Percentiles rank a stretch among this genome's conserved stretches.
Conservation (phyloP, 2,113 vertebrate genomes). For the Balaenoptera acutorostrata region DNA sequence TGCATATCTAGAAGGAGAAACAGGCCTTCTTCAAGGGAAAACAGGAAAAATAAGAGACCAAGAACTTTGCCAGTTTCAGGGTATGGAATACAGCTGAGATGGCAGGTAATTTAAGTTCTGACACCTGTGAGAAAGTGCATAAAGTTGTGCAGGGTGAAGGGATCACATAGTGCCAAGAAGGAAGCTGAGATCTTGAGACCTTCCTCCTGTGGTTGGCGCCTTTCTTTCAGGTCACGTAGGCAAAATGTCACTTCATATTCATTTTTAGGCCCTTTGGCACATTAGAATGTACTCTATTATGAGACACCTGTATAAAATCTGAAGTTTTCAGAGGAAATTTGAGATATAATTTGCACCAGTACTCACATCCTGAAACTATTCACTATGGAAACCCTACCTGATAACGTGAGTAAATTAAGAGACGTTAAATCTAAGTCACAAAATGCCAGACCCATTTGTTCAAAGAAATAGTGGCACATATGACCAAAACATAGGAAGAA, state of each 20-base stretch:
- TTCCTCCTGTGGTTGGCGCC: background rate
- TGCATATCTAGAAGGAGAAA: background rate
- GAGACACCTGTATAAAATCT: background rate
- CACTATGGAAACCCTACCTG: background rate
- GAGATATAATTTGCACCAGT: background rate
- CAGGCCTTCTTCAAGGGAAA: background rate
- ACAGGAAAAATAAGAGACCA: background rate
- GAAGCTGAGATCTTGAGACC: background rate
- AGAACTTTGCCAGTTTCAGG: background rate
- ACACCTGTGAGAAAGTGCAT: background rate
- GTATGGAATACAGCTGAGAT: background rate
- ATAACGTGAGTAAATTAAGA: background rate
- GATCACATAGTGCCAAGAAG: background rate
- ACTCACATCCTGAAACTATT: background rate
- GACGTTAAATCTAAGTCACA: conserved; percentile 26
- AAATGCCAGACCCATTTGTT: conserved; percentile 16
- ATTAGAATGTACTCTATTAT: background rate
- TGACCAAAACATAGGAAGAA: background rate
- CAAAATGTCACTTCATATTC: background rate
- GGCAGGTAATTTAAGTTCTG: background rate
- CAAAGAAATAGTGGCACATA: background rate
- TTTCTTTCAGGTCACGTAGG: background rate
- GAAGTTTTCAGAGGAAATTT: conserved; percentile 29
- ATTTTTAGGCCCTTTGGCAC: background rate
- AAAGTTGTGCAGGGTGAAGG: background rate